Evolutionary conservation across 2,797 vertebrate species (phyloP).

Genomic region (Zenarchopterus dispar): DNA sequence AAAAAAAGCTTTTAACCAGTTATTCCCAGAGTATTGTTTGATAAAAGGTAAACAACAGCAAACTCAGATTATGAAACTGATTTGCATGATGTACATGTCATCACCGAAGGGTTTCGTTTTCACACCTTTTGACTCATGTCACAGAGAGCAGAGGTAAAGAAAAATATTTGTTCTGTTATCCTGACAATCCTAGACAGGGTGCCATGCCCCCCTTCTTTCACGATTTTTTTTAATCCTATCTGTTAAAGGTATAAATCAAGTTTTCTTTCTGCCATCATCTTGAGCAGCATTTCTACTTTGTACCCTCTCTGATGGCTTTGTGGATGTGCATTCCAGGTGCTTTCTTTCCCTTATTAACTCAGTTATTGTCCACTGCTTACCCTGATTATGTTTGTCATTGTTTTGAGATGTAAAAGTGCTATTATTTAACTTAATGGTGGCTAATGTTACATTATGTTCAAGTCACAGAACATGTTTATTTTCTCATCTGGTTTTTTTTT

Average conservation of each 20-base stretch:
- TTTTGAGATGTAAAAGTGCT: conserved; percentile 88
- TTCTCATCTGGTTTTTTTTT: conserved; percentile 37
- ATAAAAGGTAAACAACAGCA: no score
- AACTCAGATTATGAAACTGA: no score
- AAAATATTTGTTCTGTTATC: conserved; percentile 43
- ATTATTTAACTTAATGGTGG: conserved; percentile 88
- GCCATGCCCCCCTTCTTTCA: conserved; percentile 10
- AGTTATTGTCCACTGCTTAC: conserved; percentile 66
- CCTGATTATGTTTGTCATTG: conserved; percentile 78
- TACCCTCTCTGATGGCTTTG: conserved; percentile 82
- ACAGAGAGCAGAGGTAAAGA: conserved; percentile 47
- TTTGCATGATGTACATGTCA: conserved; percentile 19
- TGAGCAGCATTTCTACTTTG: conserved; percentile 50
- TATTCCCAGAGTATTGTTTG: no score
- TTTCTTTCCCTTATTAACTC: conserved; percentile 86
- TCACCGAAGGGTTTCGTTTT: conserved; percentile 52
- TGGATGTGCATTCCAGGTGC: conserved; percentile 99
- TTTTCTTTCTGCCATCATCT: conserved; percentile 25
- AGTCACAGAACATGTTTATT: conserved; percentile 62
- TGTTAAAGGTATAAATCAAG: not conserved
- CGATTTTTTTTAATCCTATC: conserved; percentile 4
- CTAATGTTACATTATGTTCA: conserved; percentile 80
- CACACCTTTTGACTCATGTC: conserved; percentile 46
- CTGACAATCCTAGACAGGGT: conserved; percentile 68
- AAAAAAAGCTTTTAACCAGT: no score